A percentile compares a stretch with the other conserved stretches of the same genome.
Conservation (phyloP, 2,113 vertebrate genomes). For the Dunckerocampus dactyliophorus region DNA sequence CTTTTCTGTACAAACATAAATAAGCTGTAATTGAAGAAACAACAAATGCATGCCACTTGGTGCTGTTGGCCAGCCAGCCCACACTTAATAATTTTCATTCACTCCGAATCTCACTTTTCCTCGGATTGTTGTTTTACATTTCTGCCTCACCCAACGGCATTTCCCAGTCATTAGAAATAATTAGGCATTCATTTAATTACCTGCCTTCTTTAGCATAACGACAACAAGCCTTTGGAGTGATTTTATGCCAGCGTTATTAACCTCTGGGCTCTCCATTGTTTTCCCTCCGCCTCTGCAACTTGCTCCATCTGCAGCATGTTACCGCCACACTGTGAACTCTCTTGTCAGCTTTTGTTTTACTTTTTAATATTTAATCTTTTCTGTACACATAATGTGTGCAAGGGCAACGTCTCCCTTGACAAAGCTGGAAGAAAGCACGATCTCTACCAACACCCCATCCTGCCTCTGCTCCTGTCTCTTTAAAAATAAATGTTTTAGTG, state of each 20-base stretch:
- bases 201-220: slow-evolving; percentile 42
- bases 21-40: slow-evolving; percentile 55
- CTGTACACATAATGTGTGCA: neutral
- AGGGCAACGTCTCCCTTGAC: slow-evolving; percentile 1
- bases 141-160: slow-evolving; percentile 27
- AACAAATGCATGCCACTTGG: slow-evolving; percentile 8
- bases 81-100: slow-evolving; percentile 9
- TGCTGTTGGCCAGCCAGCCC: slow-evolving; percentile 23
- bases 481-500: neutral
- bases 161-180: slow-evolving; percentile 43
- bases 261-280: neutral
- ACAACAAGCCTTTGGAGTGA: slow-evolving; percentile 21
- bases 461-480: neutral
- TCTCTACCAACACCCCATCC: neutral
- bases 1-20: slow-evolving; percentile 63
- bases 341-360: slow-evolving; percentile 7
- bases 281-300: slow-evolving; percentile 4
- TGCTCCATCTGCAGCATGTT: neutral
- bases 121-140: slow-evolving; percentile 30
- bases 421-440: neutral
- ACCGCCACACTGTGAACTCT: neutral
- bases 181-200: slow-evolving; percentile 51
- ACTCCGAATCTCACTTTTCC: slow-evolving; percentile 19
- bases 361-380: slow-evolving; percentile 19
- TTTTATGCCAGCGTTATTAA: slow-evolving; percentile 37